A percentile compares a stretch with the other conserved stretches of the same genome.
These are phyloP conservation scores for Lithosia quadra DNA, from an alignment of 2,888 invertebrate genomes.

Conservation along the genomic window DNA sequence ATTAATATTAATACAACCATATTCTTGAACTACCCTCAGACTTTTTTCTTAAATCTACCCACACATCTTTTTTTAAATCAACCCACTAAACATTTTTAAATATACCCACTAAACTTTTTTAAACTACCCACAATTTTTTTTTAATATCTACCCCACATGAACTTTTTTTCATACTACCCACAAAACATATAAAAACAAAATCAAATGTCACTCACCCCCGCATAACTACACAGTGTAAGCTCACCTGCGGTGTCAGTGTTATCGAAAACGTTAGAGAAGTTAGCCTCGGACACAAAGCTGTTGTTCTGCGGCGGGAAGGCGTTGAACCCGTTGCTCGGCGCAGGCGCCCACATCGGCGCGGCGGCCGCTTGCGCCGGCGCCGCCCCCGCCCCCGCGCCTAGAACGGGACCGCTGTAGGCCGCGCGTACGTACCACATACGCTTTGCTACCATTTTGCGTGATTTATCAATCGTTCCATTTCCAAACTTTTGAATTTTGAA, in stretches of 20 bases:
- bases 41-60: not conserved
- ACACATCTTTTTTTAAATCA: not conserved
- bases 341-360: conserved; percentile 57
- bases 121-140: not conserved
- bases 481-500: too few relatives aligned
- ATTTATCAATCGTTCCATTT: not conserved
- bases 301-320: conserved; percentile 69
- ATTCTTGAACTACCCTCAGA: too few relatives aligned
- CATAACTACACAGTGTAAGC: conserved; percentile 62
- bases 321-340: conserved; percentile 70
- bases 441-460: not conserved
- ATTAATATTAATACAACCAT: too few relatives aligned
- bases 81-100: not conserved
- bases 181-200: not conserved
- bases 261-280: conserved; percentile 96
- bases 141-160: not conserved
- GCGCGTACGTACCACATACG: not conserved
- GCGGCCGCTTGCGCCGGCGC: conserved; percentile 41
- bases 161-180: not conserved
- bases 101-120: not conserved
- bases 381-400: conserved; percentile 51
- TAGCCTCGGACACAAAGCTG: conserved; percentile 94
- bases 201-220: conserved; percentile 44
- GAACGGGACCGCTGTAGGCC: conserved; percentile 33
- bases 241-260: conserved; percentile 90